Evolutionary conservation across 2,113 vertebrate genomes (phyloP).

Genomic region (Phylloscopus trochiloides): DNA sequence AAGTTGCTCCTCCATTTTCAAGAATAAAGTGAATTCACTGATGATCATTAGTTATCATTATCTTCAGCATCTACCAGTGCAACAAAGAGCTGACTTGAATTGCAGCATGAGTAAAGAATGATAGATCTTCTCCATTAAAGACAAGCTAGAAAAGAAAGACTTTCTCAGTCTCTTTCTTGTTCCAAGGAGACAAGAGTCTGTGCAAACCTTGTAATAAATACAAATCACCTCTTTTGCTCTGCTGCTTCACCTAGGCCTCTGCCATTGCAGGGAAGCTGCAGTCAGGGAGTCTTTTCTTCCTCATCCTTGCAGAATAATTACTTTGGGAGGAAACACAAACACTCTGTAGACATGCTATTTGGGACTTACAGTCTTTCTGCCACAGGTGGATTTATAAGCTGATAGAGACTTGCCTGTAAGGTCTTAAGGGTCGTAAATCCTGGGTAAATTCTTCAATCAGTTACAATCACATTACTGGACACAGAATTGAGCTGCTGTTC

Average conservation of each 20-base stretch:
- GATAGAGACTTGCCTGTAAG: neutral
- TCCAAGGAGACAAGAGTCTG: neutral
- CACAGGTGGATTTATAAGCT: neutral
- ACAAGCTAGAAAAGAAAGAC: neutral
- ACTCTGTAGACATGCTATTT: neutral
- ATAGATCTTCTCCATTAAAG: conserved; percentile 13
- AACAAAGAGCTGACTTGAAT: neutral
- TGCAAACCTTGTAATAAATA: conserved; percentile 19
- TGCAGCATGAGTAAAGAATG: neutral
- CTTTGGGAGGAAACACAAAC: neutral
- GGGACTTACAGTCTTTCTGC: neutral
- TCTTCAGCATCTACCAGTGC: neutral
- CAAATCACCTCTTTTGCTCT: neutral
- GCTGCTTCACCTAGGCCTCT: neutral
- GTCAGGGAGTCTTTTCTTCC: neutral
- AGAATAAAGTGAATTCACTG: neutral
- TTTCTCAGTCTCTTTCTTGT: neutral
- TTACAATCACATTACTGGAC: neutral
- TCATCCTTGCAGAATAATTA: neutral
- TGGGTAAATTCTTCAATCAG: neutral
- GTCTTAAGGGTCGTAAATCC: neutral
- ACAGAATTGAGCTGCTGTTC: neutral
- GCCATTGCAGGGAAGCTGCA: neutral
- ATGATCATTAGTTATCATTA: neutral
- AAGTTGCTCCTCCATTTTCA: neutral